These are phyloP conservation scores for Plestiodon gilberti DNA, from an alignment of 2,113 vertebrate genomes.

Conservation along the genomic window DNA sequence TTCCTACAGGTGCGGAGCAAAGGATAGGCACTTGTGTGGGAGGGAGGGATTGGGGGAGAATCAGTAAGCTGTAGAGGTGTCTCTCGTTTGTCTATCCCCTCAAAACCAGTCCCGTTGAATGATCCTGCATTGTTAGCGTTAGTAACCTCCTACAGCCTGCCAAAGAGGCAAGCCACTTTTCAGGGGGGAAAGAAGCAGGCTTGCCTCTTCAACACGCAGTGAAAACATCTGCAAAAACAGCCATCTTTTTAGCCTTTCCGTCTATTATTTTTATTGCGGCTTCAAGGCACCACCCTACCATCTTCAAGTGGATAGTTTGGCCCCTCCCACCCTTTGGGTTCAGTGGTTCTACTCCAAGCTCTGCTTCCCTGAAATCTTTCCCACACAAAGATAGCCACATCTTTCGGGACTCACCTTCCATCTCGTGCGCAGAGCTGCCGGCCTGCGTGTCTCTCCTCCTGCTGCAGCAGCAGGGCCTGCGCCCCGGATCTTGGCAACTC, in stretches of 20 bases:
- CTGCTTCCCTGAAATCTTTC: no score
- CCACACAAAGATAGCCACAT: no score
- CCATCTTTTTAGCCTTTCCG: neutral
- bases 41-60: neutral
- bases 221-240: neutral
- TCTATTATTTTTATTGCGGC: neutral
- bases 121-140: neutral
- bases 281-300: neutral
- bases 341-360: neutral
- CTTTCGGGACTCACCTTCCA: neutral
- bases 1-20: no score
- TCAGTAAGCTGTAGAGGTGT: neutral
- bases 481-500: accelerated
- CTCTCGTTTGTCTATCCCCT: neutral
- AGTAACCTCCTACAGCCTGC: neutral
- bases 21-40: neutral
- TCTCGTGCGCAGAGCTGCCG: neutral
- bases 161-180: neutral
- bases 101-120: neutral
- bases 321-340: neutral
- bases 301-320: neutral
- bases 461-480: neutral
- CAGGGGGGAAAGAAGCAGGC: neutral
- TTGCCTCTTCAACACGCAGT: neutral
- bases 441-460: accelerated